Evolutionary conservation across 2,797 vertebrate genomes (phyloP).

Genomic region (Pyrocephalus nanus): DNA sequence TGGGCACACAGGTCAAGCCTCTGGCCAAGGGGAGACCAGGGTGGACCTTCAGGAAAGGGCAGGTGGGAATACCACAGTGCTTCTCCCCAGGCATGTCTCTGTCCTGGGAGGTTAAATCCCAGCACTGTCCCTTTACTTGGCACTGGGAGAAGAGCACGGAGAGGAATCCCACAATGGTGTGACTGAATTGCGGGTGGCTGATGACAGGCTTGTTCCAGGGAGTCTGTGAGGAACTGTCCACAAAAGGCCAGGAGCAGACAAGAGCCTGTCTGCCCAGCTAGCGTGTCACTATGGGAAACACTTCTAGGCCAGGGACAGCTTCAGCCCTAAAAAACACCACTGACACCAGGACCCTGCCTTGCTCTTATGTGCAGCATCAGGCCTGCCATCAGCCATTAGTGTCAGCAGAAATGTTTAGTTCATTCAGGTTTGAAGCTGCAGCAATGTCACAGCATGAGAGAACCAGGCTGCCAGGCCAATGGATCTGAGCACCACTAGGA

Average conservation of each 20-base stretch:
- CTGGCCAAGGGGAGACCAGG: background rate
- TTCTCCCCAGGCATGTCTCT: background rate
- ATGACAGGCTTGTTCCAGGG: background rate
- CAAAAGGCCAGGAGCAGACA: background rate
- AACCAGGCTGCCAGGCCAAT: background rate
- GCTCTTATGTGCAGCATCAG: background rate
- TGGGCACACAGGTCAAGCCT: background rate
- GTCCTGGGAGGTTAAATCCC: background rate
- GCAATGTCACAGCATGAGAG: background rate
- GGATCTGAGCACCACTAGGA: background rate
- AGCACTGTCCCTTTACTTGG: background rate
- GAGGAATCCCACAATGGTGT: background rate
- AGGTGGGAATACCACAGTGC: background rate
- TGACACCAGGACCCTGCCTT: background rate
- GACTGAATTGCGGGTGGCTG: fast-evolving
- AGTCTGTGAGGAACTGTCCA: background rate
- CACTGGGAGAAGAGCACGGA: background rate
- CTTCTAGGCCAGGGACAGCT: fast-evolving
- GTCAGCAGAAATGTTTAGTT: background rate
- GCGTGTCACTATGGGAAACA: background rate
- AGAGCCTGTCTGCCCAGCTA: background rate
- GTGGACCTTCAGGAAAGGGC: background rate
- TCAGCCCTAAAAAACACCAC: background rate
- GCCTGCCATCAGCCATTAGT: background rate
- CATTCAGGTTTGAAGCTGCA: background rate